phyloP scores from a whole-genome alignment of 1,140 invertebrate genomes.

The Saccostrea cuccullata region DNA sequence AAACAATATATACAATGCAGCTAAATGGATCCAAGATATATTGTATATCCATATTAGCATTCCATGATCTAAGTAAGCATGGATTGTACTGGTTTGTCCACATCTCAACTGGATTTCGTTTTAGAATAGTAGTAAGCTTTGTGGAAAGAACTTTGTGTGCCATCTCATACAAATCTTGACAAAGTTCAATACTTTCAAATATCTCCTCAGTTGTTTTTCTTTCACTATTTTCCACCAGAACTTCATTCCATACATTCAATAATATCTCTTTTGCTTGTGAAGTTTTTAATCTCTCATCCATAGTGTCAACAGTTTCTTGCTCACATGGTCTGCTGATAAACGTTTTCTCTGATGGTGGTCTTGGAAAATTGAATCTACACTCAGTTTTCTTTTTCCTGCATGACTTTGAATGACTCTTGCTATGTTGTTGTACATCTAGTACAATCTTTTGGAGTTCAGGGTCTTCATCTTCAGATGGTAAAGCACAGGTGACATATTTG shows the following conservation, averaged over 20 bases:
- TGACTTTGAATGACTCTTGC: no score
- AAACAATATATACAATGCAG: slow-evolving; percentile 55
- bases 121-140: slow-evolving; percentile 41
- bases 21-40: slow-evolving; percentile 49
- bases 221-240: not conserved
- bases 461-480: not conserved
- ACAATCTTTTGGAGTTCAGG: slow-evolving; percentile 35
- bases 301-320: not conserved
- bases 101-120: slow-evolving; percentile 36
- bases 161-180: slow-evolving; percentile 38
- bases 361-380: no score
- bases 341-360: no score
- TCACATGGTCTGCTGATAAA: not conserved
- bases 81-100: slow-evolving; percentile 34
- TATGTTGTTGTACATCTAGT: not conserved
- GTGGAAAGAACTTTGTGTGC: slow-evolving; percentile 29
- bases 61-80: no score
- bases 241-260: slow-evolving; percentile 21
- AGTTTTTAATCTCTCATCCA: not conserved
- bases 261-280: slow-evolving; percentile 33
- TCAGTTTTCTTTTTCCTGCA: no score
- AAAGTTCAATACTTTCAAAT: slow-evolving; percentile 7
- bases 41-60: slow-evolving; percentile 28
- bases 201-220: not conserved
- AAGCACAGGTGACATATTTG: no score